Base-by-base conservation (phyloP, 23 tunicate species). In the Halocynthia aurantium region DNA sequence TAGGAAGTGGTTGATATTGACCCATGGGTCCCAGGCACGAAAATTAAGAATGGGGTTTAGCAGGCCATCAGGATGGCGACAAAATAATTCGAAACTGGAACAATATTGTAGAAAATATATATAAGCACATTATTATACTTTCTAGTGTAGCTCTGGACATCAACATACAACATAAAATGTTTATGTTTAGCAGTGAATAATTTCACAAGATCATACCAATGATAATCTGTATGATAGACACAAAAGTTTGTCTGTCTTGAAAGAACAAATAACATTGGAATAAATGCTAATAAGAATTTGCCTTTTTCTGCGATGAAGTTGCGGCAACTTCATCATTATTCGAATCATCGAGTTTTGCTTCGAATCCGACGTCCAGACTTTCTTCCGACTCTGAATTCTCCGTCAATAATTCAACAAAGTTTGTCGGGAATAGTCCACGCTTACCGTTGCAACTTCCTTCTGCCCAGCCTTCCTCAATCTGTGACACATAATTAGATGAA, bases 401-500 rank as follows among this genome's bases (percentile, higher is more conserved):
- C 6, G 55, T 53, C 13, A 74, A 15, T 10, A 74, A 22, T 52
- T 66, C 87, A 67, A 80, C 77, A 72, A 92, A 92, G 60, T 92
- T 92, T 0, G 98, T 92, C 7, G 98, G 98, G 67, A 92, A 92
- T 67, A 79, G 85, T n/a, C 98, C 98, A 79, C 82, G 83, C 52
- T 82, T 86, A 44, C 85, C 98, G 31, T 70, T 80, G n/a, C 76
- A 53, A 57, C 66, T 76, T 15, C 98, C 98, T 53, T 57, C 74
- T 6, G 98, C 98, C 98, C 98, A 92, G 10, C 98, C 98, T 22
- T 86, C 88, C 73, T 92, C 98, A 18, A 82, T 85, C 98, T 92
- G 66, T 61, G 22, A 65, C 6, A 15, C 10, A 11, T 20, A 65
- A 65, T 20, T 65, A 65, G 17, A 58, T 13, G 17, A 13, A n/a